Base-by-base conservation (phyloP, 2,888 invertebrate genomes). In the Hypolimnas misippus region DNA sequence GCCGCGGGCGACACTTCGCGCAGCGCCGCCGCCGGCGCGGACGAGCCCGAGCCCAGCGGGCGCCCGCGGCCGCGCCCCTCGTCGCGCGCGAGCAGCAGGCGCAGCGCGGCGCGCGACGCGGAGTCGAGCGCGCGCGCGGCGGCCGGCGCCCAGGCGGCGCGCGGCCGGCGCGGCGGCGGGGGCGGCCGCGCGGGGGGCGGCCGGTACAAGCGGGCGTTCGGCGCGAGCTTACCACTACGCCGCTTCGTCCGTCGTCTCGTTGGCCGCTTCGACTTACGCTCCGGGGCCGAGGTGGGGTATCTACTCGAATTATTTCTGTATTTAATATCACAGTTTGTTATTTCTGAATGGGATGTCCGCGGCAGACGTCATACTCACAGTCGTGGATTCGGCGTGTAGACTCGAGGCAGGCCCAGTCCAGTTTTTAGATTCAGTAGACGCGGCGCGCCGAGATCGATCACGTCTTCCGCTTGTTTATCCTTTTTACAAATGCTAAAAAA, bases 181-280 rank as follows among this genome's bases (percentile, higher is more conserved):
- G 57, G 57, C 1, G 65, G 65, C 1, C 71, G 79, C 55, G 75
- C 72, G 38, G 82, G 81, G 40, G 73, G 78, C 14, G 87, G 84
- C 67, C 80, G 78, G 79, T 88, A 89, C 67, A 88, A 77, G 8
- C 88, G 84, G 66, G 86, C 69, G 78, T 87, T 88, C 61, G 88
- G 87, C 67, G 83, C 75, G 63, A 73, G 78, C 60, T 72, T 70
- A 63, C 74, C 79, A 66, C 74, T 77, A 49, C 68, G 69, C 7
- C 67, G 68, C 25, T 74, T 75, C 16, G 51, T 59, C 52, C 42
- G 70, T 40, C 59, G 25, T 52, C 19, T 17, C 67, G 66, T 63
- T 64, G 65, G 31, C 63, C 38, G 63, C 56, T 53, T 66, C 5
- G 16, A 14, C n/a, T 55, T 31, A 19, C 12, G 55, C 6, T 21